These are phyloP conservation scores for Myanophis thanlyinensis DNA, from an alignment of 2,113 vertebrate species.

Conservation along the genomic window DNA sequence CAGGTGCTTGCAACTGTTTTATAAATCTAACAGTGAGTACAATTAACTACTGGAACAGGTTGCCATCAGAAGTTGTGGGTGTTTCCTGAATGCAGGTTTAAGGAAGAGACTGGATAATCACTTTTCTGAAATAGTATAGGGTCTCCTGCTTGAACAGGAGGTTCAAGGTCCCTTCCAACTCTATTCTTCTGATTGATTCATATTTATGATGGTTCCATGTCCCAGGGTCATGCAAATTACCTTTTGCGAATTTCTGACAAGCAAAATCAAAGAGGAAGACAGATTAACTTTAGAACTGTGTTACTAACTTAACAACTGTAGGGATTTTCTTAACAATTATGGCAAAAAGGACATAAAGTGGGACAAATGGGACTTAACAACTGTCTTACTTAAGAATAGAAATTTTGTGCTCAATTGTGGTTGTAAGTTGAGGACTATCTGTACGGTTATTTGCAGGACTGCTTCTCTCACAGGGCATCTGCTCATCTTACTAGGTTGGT, in stretches of 20 bases:
- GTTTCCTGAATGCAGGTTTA: background rate
- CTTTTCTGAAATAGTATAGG: background rate
- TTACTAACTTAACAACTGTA: background rate
- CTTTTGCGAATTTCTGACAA: background rate
- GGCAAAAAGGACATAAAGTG: background rate
- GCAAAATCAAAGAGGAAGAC: background rate
- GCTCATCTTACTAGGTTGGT: background rate
- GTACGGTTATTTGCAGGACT: background rate
- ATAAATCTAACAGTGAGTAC: background rate
- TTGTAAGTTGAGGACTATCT: background rate
- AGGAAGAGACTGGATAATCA: background rate
- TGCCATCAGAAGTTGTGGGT: background rate
- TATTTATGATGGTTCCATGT: no score
- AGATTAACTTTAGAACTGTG: background rate
- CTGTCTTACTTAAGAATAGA: background rate
- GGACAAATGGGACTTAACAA: background rate
- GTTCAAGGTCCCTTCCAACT: background rate
- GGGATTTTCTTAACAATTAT: background rate
- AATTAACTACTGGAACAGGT: background rate
- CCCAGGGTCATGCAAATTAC: background rate
- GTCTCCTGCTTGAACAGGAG: background rate
- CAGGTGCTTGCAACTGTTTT: background rate
- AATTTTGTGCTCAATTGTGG: background rate
- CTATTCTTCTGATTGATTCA: background rate
- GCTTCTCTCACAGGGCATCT: background rate